Percentiles rank a stretch among this genome's conserved stretches.
Evolutionary conservation across 2,113 vertebrate genomes (phyloP).

Genomic region (Spilogale gracilis): DNA sequence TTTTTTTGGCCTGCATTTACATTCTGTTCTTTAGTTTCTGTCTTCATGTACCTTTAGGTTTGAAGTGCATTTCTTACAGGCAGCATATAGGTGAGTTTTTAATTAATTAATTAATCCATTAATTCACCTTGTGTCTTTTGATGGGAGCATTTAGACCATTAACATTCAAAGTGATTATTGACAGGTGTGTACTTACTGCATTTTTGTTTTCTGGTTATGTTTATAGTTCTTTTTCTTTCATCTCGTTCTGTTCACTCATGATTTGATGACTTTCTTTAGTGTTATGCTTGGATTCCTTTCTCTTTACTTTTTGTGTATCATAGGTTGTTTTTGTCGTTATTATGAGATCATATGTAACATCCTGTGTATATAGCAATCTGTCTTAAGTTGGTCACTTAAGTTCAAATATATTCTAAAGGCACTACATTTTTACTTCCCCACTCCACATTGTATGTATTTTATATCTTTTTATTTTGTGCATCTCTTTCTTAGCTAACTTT

Average conservation of each 20-base stretch:
- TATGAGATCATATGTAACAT: neutral
- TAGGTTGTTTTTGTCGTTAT: neutral
- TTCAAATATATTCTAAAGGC: neutral
- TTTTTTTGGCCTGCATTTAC: neutral
- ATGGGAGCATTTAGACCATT: neutral
- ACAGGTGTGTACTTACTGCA: neutral
- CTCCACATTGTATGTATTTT: neutral
- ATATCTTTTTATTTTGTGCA: neutral
- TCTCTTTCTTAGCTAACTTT: neutral
- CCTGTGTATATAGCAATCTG: neutral
- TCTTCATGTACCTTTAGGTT: neutral
- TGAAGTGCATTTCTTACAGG: neutral
- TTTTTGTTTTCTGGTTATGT: neutral
- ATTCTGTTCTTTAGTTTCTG: neutral
- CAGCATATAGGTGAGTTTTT: neutral
- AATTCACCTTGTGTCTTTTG: neutral
- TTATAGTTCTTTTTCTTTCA: neutral
- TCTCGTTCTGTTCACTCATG: neutral
- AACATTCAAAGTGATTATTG: neutral
- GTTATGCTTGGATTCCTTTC: neutral
- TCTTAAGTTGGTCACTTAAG: neutral
- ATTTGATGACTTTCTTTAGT: neutral
- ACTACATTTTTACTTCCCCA: neutral
- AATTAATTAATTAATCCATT: neutral
- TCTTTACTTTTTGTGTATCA: neutral